These are phyloP conservation scores for Helicoverpa zea DNA, from an alignment of 1,140 invertebrate genomes.

Conservation along the genomic window DNA sequence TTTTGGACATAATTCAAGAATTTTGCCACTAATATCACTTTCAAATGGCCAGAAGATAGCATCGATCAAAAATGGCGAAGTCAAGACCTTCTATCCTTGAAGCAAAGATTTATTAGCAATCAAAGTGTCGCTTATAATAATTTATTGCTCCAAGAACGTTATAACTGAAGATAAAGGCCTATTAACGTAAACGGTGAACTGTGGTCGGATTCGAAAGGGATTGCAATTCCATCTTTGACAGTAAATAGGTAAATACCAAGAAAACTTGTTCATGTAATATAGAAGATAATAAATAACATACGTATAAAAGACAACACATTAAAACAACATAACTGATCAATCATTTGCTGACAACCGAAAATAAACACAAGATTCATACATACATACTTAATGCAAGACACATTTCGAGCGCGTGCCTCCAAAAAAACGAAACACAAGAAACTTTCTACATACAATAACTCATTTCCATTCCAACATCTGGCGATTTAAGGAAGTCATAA, in stretches of 20 bases:
- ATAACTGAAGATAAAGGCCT: constrained; percentile 30
- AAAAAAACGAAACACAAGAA: constrained; percentile 9
- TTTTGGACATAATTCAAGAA: not conserved
- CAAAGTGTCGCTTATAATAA: constrained; percentile 35
- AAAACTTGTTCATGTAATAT: not conserved
- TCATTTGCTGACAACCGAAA: constrained; percentile 18
- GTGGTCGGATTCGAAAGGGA: constrained; percentile 8
- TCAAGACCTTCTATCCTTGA: constrained; percentile 32
- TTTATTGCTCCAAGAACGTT: constrained; percentile 11
- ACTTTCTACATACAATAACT: constrained; percentile 32
- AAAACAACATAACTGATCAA: constrained; percentile 38
- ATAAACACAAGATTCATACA: constrained; percentile 5
- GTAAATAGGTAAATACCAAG: not conserved
- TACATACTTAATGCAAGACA: constrained; percentile 20
- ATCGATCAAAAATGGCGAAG: constrained; percentile 25
- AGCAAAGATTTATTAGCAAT: constrained; percentile 38
- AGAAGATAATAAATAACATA: not conserved
- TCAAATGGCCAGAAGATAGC: constrained; percentile 24
- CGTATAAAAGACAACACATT: constrained; percentile 13
- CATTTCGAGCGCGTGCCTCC: constrained; percentile 16
- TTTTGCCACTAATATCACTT: not conserved
- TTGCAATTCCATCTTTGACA: not conserved
- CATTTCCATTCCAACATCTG: constrained; percentile 28
- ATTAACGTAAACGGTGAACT: constrained; percentile 38
- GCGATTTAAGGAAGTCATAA: constrained; percentile 35